Evolutionary conservation across 1,140 invertebrate genomes (phyloP).

Genomic region (Vollenhovia emeryi): DNA sequence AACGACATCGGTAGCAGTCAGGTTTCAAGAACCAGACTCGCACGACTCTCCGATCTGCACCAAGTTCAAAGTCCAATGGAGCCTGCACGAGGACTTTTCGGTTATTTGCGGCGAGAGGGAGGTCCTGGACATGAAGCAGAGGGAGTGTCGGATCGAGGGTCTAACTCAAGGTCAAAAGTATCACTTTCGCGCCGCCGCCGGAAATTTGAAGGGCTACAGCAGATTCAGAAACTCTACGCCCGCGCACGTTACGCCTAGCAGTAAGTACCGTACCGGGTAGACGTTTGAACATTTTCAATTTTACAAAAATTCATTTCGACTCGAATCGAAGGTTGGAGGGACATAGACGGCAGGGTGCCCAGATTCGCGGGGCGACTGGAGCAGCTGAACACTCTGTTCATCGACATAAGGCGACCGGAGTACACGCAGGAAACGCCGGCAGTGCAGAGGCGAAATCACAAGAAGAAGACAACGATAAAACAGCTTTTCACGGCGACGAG

Average conservation of each 20-base stretch:
- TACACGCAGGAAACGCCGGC: constrained; percentile 87
- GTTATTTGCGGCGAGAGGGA: constrained; percentile 91
- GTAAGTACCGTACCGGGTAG: constrained; percentile 86
- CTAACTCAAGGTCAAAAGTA: constrained; percentile 93
- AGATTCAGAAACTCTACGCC: constrained; percentile 91
- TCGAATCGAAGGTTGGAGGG: constrained; percentile 90
- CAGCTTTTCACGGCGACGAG: constrained; percentile 97
- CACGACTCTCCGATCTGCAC: constrained; percentile 92
- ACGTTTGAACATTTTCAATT: neutral
- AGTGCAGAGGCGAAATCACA: constrained; percentile 88
- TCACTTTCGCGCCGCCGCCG: constrained; percentile 93
- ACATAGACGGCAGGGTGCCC: constrained; percentile 89
- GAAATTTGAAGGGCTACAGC: constrained; percentile 97
- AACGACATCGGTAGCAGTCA: constrained; percentile 90
- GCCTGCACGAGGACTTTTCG: constrained; percentile 92
- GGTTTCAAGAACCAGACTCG: constrained; percentile 89
- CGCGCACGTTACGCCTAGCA: constrained; percentile 94
- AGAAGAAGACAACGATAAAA: constrained; percentile 96
- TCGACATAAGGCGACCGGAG: constrained; percentile 88
- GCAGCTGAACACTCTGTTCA: constrained; percentile 91
- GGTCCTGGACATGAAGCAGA: constrained; percentile 89
- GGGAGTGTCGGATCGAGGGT: constrained; percentile 86
- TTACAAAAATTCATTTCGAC: neutral
- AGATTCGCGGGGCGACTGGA: constrained; percentile 90
- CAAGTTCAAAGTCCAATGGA: constrained; percentile 97